Conservation (phyloP, 2,113 vertebrate species). For the Gambusia affinis region DNA sequence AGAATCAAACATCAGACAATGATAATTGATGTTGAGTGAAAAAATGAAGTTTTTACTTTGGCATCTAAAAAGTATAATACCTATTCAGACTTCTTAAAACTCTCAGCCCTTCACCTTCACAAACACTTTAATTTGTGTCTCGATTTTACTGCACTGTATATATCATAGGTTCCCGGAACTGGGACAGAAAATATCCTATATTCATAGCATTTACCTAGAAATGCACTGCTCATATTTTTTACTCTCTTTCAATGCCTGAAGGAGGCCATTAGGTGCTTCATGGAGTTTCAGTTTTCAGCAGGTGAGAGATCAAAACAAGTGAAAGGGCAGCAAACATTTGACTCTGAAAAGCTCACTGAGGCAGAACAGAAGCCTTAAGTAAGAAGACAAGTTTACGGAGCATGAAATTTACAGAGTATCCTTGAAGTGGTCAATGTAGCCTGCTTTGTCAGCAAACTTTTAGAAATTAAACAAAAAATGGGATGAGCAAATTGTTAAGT, state of each 20-base stretch:
- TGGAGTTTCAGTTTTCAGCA: conserved; percentile 12
- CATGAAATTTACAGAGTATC: conserved; percentile 39
- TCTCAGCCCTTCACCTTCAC: conserved; percentile 11
- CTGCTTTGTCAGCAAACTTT: conserved; percentile 61
- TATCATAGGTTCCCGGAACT: conserved; percentile 6
- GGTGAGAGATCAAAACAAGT: conserved; percentile 26
- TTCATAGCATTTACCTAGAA: neutral
- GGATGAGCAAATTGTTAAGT: neutral
- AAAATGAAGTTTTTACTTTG: conserved; percentile 24
- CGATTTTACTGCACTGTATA: conserved; percentile 17
- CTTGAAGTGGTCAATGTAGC: conserved; percentile 54
- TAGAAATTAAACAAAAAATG: conserved; percentile 30
- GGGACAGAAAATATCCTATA: neutral
- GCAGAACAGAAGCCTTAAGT: conserved; percentile 28
- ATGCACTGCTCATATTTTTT: conserved; percentile 1
- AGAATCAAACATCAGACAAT: neutral
- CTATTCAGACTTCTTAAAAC: conserved; percentile 21
- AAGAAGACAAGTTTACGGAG: conserved; percentile 12
- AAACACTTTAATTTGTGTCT: conserved; percentile 32
- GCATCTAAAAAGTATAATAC: conserved; percentile 17
- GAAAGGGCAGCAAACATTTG: conserved; percentile 21
- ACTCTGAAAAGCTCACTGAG: conserved; percentile 25
- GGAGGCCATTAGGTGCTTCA: conserved; percentile 11
- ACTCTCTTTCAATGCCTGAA: neutral
- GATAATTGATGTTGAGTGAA: neutral